Base-by-base conservation (phyloP, 2,113 vertebrate species). In the Calypte anna region DNA sequence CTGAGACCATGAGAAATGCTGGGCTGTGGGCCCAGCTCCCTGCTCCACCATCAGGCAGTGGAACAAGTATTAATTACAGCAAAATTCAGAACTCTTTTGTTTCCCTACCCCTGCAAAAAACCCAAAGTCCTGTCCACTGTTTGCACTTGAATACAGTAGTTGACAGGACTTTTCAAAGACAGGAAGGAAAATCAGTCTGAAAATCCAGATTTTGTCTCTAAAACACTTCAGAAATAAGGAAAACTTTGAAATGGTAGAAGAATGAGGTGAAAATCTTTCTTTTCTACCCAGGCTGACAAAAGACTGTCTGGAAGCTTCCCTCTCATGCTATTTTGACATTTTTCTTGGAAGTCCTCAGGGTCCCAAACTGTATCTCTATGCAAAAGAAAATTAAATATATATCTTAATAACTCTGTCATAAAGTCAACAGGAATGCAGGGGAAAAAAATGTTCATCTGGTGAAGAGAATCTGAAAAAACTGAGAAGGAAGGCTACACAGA, bases 331-430 rank as follows among this genome's bases (percentile, higher is more conserved):
- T 91, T 93, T 95, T 93, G 85, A 27, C 36, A 46, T 73, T 90
- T 94, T 82, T 40, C 50, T 88, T 88, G 36, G 62, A 93, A 80
- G 54, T 27, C 93, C 67, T 90, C 69, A 79, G 67, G 82, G 85
- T 90, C 58, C 85, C 38, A 73, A 91, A 80, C n/a, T 58, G 36
- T 78, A 85, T 40, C n/a, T 93, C 21, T 67, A n/a, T 74, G 27
- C 54, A 66, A 93, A 17, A 69, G 36, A 91, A 93, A 87, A 75
- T 91, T 63, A 93, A 94, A 96, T 91, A 94, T 62, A 7, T 50
- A 66, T 80, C 46, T 74, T 88, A 90, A 91, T 86, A 59, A 51
- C 70, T 90, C 63, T 93, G 63, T 38, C 38, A 83, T 66, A 69
- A 88, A 93, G 93, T 51, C 85, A 93, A 88, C 48, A 80, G 27